phyloP scores from a whole-genome alignment of 2,888 invertebrate genomes.

The Synergus umbraculus region DNA sequence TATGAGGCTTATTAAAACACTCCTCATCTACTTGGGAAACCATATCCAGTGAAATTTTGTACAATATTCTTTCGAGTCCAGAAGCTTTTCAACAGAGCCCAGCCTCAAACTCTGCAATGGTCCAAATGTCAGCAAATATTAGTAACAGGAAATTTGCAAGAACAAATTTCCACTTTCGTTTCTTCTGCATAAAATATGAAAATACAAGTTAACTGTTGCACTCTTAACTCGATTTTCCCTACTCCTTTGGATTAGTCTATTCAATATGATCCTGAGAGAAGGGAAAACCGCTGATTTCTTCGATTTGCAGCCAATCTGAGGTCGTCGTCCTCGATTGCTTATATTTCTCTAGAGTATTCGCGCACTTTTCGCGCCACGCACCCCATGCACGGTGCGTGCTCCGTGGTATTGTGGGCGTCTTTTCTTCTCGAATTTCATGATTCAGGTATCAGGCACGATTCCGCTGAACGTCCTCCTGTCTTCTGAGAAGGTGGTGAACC shows the following conservation, averaged over 20 bases:
- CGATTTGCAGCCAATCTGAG: not conserved
- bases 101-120: not conserved
- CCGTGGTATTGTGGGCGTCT: conserved; percentile 47
- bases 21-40: not conserved
- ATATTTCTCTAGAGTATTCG: not conserved
- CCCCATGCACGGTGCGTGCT: conserved; percentile 23
- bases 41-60: not conserved
- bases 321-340: conserved; percentile 6
- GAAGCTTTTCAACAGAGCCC: no score
- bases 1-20: not conserved
- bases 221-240: not conserved
- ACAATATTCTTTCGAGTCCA: no score
- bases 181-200: not conserved
- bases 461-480: conserved; percentile 43
- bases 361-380: conserved; percentile 41
- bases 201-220: not conserved
- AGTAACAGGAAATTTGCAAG: not conserved
- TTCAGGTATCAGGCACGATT: conserved; percentile 51
- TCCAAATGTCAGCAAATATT: not conserved
- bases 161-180: not conserved
- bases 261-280: not conserved
- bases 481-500: conserved; percentile 50
- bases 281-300: conserved; percentile 11
- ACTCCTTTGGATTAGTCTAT: not conserved
- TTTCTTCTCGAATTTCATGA: conserved; percentile 53